Base-by-base conservation (phyloP, 2,888 invertebrate genomes). In the Leucophenga montana region DNA sequence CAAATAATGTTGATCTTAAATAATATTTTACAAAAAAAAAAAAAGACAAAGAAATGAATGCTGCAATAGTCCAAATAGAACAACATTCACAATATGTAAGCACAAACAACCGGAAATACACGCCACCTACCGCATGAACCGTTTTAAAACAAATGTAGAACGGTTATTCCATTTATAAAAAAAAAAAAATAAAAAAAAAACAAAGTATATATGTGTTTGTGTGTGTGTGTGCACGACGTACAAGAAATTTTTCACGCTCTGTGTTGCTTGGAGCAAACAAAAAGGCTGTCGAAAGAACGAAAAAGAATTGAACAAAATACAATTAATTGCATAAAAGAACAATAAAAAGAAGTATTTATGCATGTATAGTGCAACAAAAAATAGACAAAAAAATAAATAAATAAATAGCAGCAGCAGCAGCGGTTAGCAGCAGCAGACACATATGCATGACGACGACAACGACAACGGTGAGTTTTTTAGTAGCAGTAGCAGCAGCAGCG, bases 391-490 rank as follows among this genome's bases (percentile, higher is more conserved):
- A 59, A 61, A 39, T 39, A 61, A 22, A 16, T 31, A 39, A 27
- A 20, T 13, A 61, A 61, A 44, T 18, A 39, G 16, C 16, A 61
- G 18, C 61, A 61, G 18, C 61, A 61, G 57, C 39, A 39, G 39
- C 39, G 39, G 39, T 39, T 39, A 39, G 39, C 39, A 39, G 39
- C 57, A 57, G 61, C 39, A 61, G 61, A 61, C 39, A 44, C 39
- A 61, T 61, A 39, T 39, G 39, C 11, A 39, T 39, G 39, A 39
- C 39, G 61, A 61, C 44, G 61, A 61, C 44, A 39, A 61, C 61
- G 16, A 39, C 61, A 44, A 61, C 61, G 61, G 61, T 61, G 61
- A 61, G 61, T 61, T 33, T 39, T 39, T 39, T 39, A 27, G 27
- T 39, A 11, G 39, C 27, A 5, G 39, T 39, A 5, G 3, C 8